Base-by-base conservation (phyloP, 2,113 vertebrate genomes). In the Tringa solitaria region DNA sequence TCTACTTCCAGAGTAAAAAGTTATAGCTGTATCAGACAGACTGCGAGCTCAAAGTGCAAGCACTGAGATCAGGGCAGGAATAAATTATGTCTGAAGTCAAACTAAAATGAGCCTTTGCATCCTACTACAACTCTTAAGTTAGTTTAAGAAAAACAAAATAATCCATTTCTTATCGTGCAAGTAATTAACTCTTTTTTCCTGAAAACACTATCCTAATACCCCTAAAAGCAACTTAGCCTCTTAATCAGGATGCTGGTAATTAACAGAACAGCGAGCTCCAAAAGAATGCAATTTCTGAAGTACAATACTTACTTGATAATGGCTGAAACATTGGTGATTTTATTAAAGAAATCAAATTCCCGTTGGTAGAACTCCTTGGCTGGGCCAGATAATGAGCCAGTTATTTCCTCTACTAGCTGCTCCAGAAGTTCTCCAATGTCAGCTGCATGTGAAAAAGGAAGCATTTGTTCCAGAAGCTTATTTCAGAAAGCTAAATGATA, bases 321-420 rank as follows among this genome's bases (percentile, higher is more conserved):
- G 91, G 99, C 99, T 0, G 99, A 99, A 65, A 99, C 99, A 0
- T 99, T 99, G 94, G 99, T 99, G 97, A 99, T 99, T 98, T 99
- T 99, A 97, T 99, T 99, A 93, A 99, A 99, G 97, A 99, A 99
- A 95, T 99, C 99, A 90, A 99, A 99, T 85, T 99, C 99, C n/a
- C 99, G 97, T 85, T 99, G 99, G 96, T 99, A 99, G 97, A 99
- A 99, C 82, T 99, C 99, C 97, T 99, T 99, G 70, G 99, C 99
- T 2, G 99, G 99, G 27, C 99, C 99, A 1, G 99, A 99, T 51
- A 99, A 94, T 1, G 99, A 99, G 35, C 99, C 97, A 5, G 98
- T 99, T 97, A 99, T 99, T 95, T 99, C 99, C 91, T 99, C 99
- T 53, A 99, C 98, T 87, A 99, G 98, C 95, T 99, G 98, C 82